These are phyloP conservation scores for Nasonia giraulti DNA, from an alignment of 1,140 invertebrate genomes.

Conservation along the genomic window DNA sequence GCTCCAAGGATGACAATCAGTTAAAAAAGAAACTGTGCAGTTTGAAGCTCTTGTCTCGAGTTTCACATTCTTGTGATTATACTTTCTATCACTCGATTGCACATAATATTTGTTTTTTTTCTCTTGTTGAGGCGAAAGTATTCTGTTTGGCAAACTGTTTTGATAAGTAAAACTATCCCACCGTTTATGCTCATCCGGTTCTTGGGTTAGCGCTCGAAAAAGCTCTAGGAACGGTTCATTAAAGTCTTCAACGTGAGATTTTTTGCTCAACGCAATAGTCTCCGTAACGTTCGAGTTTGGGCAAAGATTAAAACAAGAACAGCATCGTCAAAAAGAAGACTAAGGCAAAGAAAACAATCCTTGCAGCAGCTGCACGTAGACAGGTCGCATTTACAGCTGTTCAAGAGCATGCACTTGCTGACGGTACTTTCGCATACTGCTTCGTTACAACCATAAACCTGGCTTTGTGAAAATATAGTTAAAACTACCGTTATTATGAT, in stretches of 20 bases:
- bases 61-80: conserved; percentile 59
- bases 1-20: conserved; percentile 88
- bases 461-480: background rate
- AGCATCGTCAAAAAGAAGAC: conserved; percentile 89
- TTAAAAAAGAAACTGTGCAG: conserved; percentile 92
- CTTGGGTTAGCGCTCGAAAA: conserved; percentile 85
- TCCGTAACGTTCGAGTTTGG: conserved; percentile 84
- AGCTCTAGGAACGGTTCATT: conserved; percentile 84
- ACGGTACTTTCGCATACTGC: conserved; percentile 91
- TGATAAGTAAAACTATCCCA: conserved; percentile 85
- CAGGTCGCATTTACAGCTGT: conserved; percentile 92
- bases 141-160: conserved; percentile 76
- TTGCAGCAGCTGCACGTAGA: conserved; percentile 88
- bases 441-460: conserved; percentile 80
- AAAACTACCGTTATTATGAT: background rate
- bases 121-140: conserved; percentile 67
- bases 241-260: conserved; percentile 89
- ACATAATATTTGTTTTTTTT: conserved; percentile 78
- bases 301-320: conserved; percentile 93
- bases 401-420: conserved; percentile 92
- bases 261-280: conserved; percentile 77
- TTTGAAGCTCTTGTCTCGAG: conserved; percentile 80
- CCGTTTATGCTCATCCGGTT: conserved; percentile 79
- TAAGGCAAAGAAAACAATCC: conserved; percentile 89
- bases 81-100: conserved; percentile 46